A percentile compares a stretch with the other conserved stretches of the same genome.
These are phyloP conservation scores for Cavia porcellus DNA, from an alignment of 2,113 vertebrate species.

Conservation along the genomic window DNA sequence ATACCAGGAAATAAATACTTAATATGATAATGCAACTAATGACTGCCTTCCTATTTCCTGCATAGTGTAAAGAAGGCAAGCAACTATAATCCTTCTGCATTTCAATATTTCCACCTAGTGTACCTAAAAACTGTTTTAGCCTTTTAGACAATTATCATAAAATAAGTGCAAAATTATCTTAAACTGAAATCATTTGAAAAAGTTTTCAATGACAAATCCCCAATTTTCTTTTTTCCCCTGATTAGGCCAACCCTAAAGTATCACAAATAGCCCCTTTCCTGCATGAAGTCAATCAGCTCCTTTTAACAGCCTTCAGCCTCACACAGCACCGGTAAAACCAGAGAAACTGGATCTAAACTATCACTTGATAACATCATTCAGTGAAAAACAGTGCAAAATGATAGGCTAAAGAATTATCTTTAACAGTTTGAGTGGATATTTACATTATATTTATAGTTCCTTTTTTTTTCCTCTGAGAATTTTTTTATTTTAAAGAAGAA, in stretches of 20 bases:
- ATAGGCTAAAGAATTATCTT: conserved; percentile 13
- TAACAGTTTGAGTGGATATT: conserved; percentile 62
- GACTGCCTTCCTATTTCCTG: background rate
- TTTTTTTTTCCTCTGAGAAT: background rate
- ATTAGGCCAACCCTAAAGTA: background rate
- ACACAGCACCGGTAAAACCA: background rate
- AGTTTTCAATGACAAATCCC: conserved; percentile 34
- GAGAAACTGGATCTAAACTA: background rate
- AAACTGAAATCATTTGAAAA: conserved; percentile 37
- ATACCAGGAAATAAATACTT: conserved; percentile 59
- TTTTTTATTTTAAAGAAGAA: background rate
- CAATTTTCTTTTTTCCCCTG: background rate
- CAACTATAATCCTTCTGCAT: background rate
- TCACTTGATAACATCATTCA: background rate
- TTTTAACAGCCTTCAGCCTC: conserved; percentile 9
- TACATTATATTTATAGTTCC: conserved; percentile 5
- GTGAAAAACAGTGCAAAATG: background rate
- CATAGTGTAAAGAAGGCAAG: background rate
- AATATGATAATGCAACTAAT: background rate
- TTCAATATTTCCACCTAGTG: background rate
- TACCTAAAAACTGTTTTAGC: background rate
- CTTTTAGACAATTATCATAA: background rate
- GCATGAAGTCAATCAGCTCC: background rate
- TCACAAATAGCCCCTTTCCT: background rate
- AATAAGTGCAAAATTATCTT: background rate